Conservation (phyloP, 2,888 invertebrate species). For the Archips xylosteana region DNA sequence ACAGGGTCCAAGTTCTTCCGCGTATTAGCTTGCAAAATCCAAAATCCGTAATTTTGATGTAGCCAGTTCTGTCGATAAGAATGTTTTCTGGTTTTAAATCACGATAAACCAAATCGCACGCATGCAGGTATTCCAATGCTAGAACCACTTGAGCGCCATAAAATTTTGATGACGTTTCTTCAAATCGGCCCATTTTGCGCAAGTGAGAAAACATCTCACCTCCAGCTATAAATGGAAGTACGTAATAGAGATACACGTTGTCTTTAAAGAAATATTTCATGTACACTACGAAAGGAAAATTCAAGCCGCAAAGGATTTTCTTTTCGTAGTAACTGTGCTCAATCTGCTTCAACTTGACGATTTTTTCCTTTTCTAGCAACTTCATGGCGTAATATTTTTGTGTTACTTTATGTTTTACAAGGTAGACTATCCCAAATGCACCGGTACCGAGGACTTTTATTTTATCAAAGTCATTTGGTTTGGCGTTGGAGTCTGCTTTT, state of each 20-base stretch:
- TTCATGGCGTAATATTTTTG: conserved; percentile 94
- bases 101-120: conserved; percentile 93
- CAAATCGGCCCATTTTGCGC: conserved; percentile 87
- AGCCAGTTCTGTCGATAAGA: conserved; percentile 91
- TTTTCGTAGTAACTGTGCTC: conserved; percentile 96
- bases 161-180: conserved; percentile 93
- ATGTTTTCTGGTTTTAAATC: conserved; percentile 98
- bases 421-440: conserved; percentile 95
- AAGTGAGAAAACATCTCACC: conserved; percentile 95
- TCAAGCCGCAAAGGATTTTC: conserved; percentile 92
- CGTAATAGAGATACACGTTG: conserved; percentile 92
- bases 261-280: conserved; percentile 95
- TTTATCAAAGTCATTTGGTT: conserved; percentile 88
- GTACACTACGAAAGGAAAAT: conserved; percentile 95
- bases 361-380: conserved; percentile 93
- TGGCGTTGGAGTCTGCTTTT: conserved; percentile 58
- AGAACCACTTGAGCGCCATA: conserved; percentile 96
- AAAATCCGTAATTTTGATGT: conserved; percentile 95
- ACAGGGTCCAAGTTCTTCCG: conserved; percentile 95
- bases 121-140: conserved; percentile 96
- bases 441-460: conserved; percentile 93
- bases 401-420: conserved; percentile 86
- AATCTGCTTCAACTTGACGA: conserved; percentile 95
- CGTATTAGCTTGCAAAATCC: conserved; percentile 95
- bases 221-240: conserved; percentile 92